These are phyloP conservation scores for Podocnemis expansa DNA, from an alignment of 2,113 vertebrate genomes.

Conservation along the genomic window DNA sequence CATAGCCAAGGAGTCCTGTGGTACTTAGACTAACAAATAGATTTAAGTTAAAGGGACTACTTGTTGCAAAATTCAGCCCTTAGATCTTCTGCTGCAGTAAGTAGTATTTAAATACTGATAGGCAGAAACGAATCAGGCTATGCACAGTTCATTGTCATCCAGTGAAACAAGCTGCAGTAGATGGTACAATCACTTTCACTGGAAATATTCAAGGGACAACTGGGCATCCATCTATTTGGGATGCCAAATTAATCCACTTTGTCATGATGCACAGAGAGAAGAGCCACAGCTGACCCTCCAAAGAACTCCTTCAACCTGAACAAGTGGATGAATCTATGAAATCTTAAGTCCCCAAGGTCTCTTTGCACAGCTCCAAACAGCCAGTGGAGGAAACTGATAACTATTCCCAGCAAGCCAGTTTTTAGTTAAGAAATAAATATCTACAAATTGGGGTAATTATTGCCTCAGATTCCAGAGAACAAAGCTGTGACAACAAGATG, in stretches of 20 bases:
- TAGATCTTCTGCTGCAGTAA: too few relatives aligned
- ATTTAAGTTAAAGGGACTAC: too few relatives aligned
- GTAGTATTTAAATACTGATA: too few relatives aligned
- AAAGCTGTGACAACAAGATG: slow-evolving; percentile 19
- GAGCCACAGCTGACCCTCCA: neutral
- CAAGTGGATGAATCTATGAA: neutral
- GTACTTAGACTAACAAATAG: too few relatives aligned
- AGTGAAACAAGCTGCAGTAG: too few relatives aligned
- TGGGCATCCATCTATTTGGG: neutral
- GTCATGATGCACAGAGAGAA: neutral
- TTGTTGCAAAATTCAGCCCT: too few relatives aligned
- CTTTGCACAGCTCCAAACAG: slow-evolving; percentile 38
- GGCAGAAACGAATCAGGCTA: too few relatives aligned
- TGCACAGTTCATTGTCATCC: too few relatives aligned
- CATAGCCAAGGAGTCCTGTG: too few relatives aligned
- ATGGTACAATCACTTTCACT: too few relatives aligned
- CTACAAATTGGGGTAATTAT: slow-evolving; percentile 76
- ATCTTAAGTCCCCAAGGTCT: slow-evolving; percentile 33
- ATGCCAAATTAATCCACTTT: slow-evolving; percentile 31
- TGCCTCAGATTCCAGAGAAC: slow-evolving; percentile 70
- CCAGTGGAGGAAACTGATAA: slow-evolving; percentile 59
- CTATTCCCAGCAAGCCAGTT: slow-evolving; percentile 70
- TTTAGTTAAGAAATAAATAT: too few relatives aligned
- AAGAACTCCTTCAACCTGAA: slow-evolving; percentile 26
- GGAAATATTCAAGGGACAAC: too few relatives aligned